Base-by-base conservation (phyloP, 2,888 invertebrate species). In the Pheosia tremula region DNA sequence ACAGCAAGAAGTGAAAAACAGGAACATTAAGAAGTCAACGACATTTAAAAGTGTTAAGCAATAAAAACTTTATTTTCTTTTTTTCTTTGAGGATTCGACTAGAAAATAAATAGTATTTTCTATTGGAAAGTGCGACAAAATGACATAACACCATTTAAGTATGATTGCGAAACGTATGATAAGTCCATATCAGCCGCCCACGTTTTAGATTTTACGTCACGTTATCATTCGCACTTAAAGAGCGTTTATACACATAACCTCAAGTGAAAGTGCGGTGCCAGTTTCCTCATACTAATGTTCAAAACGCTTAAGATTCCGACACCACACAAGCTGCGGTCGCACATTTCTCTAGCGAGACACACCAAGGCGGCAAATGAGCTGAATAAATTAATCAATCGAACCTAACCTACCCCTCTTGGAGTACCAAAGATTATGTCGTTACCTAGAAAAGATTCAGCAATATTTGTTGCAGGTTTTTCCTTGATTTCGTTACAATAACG, bases 171-270 rank as follows among this genome's bases (percentile, higher is more conserved):
- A 75, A 68, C 24, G 59, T 77, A 74, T 66, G 52, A 74, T 69
- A 72, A 70, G 54, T 62, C 61, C 63, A 69, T 62, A 64, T 6
- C 50, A 56, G 64, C 64, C 63, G 81, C 77, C 74, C 68, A 77
- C 75, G 72, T 77, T 76, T 77, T 72, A 74, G 72, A 75, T 81
- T 89, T 90, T 89, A 89, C 88, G 90, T 92, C 88, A 93, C 88
- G 78, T 85, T 88, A 90, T 88, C 87, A 88, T 88, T 87, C 84
- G 85, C 84, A 86, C 86, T 88, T 87, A 85, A 82, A 81, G 81
- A 81, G 81, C 85, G 88, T 91, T 91, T 91, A 89, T 87, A 90
- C 85, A 92, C 91, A 90, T 91, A 92, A 93, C 90, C 86, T 87
- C 82, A 84, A 92, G 93, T 93, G 93, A 93, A 93, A 93, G 93